Evolutionary conservation across 2,113 vertebrate genomes (phyloP).

Genomic region (Engystomops pustulosus): DNA sequence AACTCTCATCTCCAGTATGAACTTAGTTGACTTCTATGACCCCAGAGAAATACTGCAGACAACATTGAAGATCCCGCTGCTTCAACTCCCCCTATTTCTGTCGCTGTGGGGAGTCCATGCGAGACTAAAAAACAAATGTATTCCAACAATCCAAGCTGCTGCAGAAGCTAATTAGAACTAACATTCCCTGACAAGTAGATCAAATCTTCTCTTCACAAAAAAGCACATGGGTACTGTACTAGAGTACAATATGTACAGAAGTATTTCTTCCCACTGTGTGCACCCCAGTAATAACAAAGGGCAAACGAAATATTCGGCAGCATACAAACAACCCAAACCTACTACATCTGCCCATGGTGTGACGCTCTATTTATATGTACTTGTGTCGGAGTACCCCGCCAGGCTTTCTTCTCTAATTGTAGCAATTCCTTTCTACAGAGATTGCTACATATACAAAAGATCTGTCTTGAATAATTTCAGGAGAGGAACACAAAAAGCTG

Average conservation of each 20-base stretch:
- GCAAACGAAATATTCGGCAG: neutral
- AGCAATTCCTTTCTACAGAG: slow-evolving; percentile 37
- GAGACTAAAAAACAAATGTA: slow-evolving; percentile 17
- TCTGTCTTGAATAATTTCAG: slow-evolving; percentile 29
- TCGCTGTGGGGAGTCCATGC: neutral
- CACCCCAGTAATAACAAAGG: neutral
- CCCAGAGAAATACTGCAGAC: slow-evolving; percentile 3
- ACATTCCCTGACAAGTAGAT: slow-evolving; percentile 20
- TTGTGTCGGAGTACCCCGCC: slow-evolving; percentile 15
- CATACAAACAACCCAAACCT: neutral
- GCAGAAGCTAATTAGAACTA: neutral
- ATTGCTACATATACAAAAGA: slow-evolving; percentile 39
- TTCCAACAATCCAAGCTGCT: slow-evolving; percentile 3
- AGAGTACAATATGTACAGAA: neutral
- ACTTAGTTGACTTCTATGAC: neutral
- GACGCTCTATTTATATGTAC: slow-evolving; percentile 28
- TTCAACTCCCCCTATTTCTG: neutral
- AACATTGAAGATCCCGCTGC: neutral
- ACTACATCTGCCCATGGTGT: neutral
- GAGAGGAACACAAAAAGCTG: slow-evolving; percentile 20
- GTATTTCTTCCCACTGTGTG: neutral
- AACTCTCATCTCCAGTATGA: neutral
- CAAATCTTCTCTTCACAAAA: neutral
- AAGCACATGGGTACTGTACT: slow-evolving; percentile 18
- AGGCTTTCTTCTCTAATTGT: slow-evolving; percentile 39